Base-by-base conservation (phyloP, 2,797 vertebrate genomes). In the Smutsia gigantea region DNA sequence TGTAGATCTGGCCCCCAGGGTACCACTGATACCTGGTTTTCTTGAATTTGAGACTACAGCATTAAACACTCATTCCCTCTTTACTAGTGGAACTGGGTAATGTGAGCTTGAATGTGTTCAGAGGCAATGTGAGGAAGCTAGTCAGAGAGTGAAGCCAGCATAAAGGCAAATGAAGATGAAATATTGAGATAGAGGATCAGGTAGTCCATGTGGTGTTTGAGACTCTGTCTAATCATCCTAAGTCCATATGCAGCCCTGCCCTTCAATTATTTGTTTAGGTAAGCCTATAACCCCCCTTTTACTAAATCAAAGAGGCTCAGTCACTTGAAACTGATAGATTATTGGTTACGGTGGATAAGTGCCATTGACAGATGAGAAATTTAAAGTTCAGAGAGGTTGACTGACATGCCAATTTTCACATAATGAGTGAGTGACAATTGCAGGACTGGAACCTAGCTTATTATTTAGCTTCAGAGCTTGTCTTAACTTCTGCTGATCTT, bases 401-500 rank as follows among this genome's bases (percentile, higher is more conserved):
- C 51, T 18, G 25, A 51, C 23, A 23, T 19, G 39, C 51, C 14
- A 9, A 1, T 87, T 79, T 96, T 86, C 53, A 95, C 49, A 5
- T 37, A 46, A 39, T 15, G 61, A 57, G 18, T 57, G 21, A 85
- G n/a, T 57, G 4, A 25, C 8, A 42, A 39, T 64, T 39, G 64
- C 15, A 95, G 87, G 42, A 37, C 71, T 83, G 46, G 85, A 75
- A 78, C 23, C 31, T 9, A 49, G 25, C 29, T 88, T 72, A 37
- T 57, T n/a, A 25, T 61, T 46, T 90, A 74, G n/a, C 77, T 42
- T 90, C 71, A 85, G 68, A 92, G 53, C n/a, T 53, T 37, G 12
- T 72, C 59, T 63, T 90, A 95, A 90, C 51, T 29, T 46, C 18
- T 84, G 19, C 46, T 79, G 12, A 55, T 97, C 61, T 97, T 96